Evolutionary conservation across 2,113 vertebrate genomes (phyloP), one percentile per base, ranked within the genome.

Genomic region (Equus przewalskii): DNA sequence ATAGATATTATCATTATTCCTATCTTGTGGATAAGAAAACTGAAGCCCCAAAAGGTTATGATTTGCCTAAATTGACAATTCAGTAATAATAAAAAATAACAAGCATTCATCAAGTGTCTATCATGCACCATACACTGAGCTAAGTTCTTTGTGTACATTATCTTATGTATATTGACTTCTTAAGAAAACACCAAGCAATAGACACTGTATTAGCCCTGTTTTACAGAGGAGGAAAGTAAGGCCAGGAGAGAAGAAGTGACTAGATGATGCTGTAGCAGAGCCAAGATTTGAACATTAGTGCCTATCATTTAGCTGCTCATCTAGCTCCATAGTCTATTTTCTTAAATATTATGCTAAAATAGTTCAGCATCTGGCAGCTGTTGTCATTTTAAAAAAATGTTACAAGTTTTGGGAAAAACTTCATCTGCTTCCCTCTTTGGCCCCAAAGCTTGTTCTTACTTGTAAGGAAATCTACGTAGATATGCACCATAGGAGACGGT

Each of bases 401-500:
- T 49, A 46, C 5, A 19, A 1, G 16, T 7, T 26, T 1, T 22
- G 8, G 36, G 5, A 8, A 36, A n/a, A 85, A 26, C 19, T 62
- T 41, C 22, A 1, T 15, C 44, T 36, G 67, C 60, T 54, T 24
- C 69, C 54, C 21, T 4, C 1, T 30, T 15, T 21, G 46, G 41
- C 33, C 30, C 12, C 46, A 36, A 41, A 76, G 19, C 56, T 56
- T 78, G 33, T 26, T 49, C 46, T 92, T 49, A 26, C 54, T 65
- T 56, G 7, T 22, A n/a, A 56, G 13, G 28, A 30, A 33, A 51
- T 33, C 41, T 49, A 7, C 3, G 0, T 22, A 36, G 64, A 22
- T 13, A 9, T 1, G 4, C 1, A 9, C 26, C 7, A 1, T 0
- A 54, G 49, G 44, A 70, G 14, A 15, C 26, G 36, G 2, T 36